phyloP scores from a whole-genome alignment of 2,888 invertebrate species.

The Carterocephalus palaemon region DNA sequence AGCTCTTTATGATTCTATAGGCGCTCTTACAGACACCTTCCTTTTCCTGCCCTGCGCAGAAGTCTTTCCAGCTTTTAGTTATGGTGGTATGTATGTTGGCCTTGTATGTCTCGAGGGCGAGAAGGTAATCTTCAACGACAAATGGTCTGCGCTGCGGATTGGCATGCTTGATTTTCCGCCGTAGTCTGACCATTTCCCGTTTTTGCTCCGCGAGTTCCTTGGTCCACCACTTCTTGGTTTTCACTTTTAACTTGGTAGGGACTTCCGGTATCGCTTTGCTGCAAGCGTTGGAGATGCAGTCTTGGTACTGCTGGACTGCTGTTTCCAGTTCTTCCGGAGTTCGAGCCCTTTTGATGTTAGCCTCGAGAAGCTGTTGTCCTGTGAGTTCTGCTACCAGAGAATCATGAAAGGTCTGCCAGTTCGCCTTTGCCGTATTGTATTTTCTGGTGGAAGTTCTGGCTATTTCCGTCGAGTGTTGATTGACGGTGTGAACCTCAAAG shows the following conservation, averaged over 20 bases:
- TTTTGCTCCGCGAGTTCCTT: constrained; percentile 8
- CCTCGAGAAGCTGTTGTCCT: too few relatives aligned
- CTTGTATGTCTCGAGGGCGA: constrained; percentile 11
- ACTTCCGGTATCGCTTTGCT: too few relatives aligned
- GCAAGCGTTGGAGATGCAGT: too few relatives aligned
- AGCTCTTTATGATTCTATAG: constrained; percentile 21
- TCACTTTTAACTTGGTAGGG: neutral
- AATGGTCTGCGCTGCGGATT: neutral
- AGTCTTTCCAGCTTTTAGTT: constrained; percentile 25
- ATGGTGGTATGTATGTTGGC: neutral
- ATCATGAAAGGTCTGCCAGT: too few relatives aligned
- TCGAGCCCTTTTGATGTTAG: neutral
- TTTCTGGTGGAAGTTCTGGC: too few relatives aligned
- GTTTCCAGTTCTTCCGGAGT: neutral
- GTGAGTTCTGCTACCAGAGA: too few relatives aligned
- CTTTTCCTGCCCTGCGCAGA: constrained; percentile 19
- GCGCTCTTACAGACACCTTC: constrained; percentile 27
- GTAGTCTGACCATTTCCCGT: constrained; percentile 1
- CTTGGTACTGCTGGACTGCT: too few relatives aligned
- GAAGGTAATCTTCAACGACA: constrained; percentile 6
- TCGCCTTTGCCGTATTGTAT: too few relatives aligned
- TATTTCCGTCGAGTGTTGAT: too few relatives aligned
- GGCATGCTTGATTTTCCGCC: constrained; percentile 10
- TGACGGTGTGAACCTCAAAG: neutral
- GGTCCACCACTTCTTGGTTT: constrained; percentile 16